Evolutionary conservation across 2,797 vertebrate genomes (phyloP), one percentile per base, ranked within the genome.

Genomic region (Otus scops): DNA sequence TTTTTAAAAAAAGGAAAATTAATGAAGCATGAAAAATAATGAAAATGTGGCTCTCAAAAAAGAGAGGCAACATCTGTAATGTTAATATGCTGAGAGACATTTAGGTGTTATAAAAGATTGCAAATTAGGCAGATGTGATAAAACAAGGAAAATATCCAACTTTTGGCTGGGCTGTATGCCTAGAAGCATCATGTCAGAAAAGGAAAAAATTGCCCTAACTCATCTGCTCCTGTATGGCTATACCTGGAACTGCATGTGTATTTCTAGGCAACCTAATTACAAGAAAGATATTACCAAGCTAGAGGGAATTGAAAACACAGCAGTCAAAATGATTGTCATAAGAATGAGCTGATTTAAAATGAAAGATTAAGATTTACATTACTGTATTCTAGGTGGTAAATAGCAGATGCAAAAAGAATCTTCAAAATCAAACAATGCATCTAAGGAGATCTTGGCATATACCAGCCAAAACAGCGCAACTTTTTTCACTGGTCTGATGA

Each of bases 101-200:
- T 24, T 24, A 89, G 68, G 93, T 92, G 85, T 85, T 92, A 71
- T 21, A 88, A 56, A 85, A 78, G 85, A 84, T 0, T 76, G 83
- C 50, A 93, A 81, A 96, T 87, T 20, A 90, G 54, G 77, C 92
- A 97, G 94, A 96, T 90, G 89, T 85, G 89, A 86, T 26, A 56
- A 45, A 93, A 41, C 16, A 67, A 90, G 91, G 69, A 91, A 84
- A 93, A 94, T 6, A 63, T 38, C 83, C 85, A 88, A 63, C 39
- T 88, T 39, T 48, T 60, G 53, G 32, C 83, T 76, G 89, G 93
- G 93, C 79, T 92, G 73, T 41, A 26, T 24, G 83, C 89, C 88
- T 81, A n/a, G 76, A 65, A 95, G 28, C 47, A 63, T 76, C 89
- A 50, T 2, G 54, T 59, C 69, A 89, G 60, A n/a, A 68, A 71